Conservation (phyloP, 1,140 invertebrate genomes). For the Apis laboriosa region DNA sequence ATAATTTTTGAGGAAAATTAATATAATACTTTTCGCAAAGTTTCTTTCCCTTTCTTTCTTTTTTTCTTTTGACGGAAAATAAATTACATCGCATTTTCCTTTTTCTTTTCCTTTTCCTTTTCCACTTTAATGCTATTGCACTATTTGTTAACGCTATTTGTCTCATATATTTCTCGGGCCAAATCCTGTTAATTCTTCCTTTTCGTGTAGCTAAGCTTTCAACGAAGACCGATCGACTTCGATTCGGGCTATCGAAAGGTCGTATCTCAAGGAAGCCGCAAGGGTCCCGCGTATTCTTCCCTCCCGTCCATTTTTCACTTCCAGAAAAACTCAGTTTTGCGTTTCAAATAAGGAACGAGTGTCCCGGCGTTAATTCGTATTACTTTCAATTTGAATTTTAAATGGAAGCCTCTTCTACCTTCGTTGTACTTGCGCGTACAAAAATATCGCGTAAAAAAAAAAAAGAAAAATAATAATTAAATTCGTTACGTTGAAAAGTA, state of each 20-base stretch:
- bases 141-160: not conserved
- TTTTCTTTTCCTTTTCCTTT: not conserved
- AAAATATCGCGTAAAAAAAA: too few species aligned
- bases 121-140: not conserved
- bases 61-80: too few species aligned
- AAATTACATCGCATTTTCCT: too few species aligned
- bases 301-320: not conserved
- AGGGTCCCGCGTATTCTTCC: too few species aligned
- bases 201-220: not conserved
- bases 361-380: not conserved
- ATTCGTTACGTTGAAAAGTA: too few species aligned
- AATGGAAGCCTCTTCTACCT: not conserved
- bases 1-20: too few species aligned
- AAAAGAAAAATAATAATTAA: too few species aligned
- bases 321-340: too few species aligned
- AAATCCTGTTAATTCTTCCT: not conserved
- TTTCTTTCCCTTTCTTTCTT: too few species aligned
- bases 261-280: conserved; percentile 5
- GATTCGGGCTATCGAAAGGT: conserved; percentile 1
- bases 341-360: not conserved
- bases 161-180: not conserved
- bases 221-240: conserved; percentile 26
- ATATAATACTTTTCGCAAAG: too few species aligned
- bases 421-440: not conserved
- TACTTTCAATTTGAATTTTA: not conserved